Evolutionary conservation across 2,113 vertebrate genomes (phyloP).

Genomic region (Morone saxatilis): DNA sequence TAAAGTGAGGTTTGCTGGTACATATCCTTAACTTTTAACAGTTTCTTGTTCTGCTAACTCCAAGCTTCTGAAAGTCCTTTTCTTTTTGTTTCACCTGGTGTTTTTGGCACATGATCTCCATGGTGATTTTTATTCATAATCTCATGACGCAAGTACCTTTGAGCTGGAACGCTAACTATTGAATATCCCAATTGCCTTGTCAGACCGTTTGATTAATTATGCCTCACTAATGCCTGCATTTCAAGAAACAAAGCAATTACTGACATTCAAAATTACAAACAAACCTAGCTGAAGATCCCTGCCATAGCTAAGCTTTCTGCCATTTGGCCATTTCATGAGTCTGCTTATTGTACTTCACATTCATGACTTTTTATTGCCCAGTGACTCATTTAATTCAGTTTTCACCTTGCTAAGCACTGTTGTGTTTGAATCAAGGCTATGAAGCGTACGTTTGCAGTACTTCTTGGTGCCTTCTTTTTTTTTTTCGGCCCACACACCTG

Average conservation of each 20-base stretch:
- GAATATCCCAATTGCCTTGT: not conserved
- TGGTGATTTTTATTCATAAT: conserved; percentile 5
- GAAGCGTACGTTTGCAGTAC: conserved; percentile 6
- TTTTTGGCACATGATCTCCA: conserved; percentile 4
- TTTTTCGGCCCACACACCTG: not conserved
- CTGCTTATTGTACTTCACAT: conserved; percentile 5
- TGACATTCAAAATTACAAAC: not conserved
- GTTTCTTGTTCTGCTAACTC: not conserved
- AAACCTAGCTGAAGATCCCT: not conserved
- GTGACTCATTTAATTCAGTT: conserved; percentile 45
- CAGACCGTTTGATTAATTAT: not conserved
- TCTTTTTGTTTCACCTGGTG: not conserved
- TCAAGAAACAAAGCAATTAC: not conserved
- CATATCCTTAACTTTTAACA: not conserved
- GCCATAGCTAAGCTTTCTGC: not conserved
- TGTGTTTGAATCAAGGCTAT: conserved; percentile 46
- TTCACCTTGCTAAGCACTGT: conserved; percentile 24
- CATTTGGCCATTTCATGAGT: not conserved
- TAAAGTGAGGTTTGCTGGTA: not conserved
- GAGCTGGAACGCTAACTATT: not conserved
- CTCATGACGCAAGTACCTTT: not conserved
- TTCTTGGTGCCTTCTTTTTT: not conserved
- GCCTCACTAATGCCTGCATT: not conserved
- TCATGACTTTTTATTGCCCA: conserved; percentile 24
- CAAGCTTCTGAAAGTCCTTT: not conserved